These are phyloP conservation scores for Scomber colias DNA, from an alignment of 2,113 vertebrate species.

Conservation along the genomic window DNA sequence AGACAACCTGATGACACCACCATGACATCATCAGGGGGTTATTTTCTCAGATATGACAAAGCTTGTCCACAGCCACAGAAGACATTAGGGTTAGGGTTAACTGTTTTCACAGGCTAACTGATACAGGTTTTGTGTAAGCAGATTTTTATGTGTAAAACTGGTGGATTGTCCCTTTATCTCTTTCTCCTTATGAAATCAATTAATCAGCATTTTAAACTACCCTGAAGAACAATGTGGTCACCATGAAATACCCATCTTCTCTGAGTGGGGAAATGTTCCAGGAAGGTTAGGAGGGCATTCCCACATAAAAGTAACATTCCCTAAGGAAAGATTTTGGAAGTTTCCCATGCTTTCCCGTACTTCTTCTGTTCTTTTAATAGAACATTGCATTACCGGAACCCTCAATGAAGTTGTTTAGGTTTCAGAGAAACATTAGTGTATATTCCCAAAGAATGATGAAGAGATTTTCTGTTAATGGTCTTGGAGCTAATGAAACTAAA, in stretches of 20 bases:
- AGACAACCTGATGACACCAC: background rate
- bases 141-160: no score
- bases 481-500: background rate
- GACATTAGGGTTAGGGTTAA: no score
- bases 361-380: background rate
- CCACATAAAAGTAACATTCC: no score
- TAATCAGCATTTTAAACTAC: background rate
- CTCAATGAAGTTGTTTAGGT: background rate
- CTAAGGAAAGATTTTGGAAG: no score
- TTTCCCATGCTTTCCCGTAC: slow-evolving; percentile 13
- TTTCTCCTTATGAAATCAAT: background rate
- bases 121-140: no score
- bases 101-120: no score
- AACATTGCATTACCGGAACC: background rate
- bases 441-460: background rate
- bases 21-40: no score
- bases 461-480: slow-evolving; percentile 2
- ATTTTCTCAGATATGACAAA: no score
- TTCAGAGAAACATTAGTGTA: background rate
- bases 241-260: slow-evolving; percentile 10
- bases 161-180: no score
- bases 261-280: background rate
- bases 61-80: no score
- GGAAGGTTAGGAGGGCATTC: background rate
- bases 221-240: background rate